Percentiles rank a stretch among this genome's conserved stretches.
phyloP scores from a whole-genome alignment of 2,113 vertebrate genomes.

The Zosterops pallidus region DNA sequence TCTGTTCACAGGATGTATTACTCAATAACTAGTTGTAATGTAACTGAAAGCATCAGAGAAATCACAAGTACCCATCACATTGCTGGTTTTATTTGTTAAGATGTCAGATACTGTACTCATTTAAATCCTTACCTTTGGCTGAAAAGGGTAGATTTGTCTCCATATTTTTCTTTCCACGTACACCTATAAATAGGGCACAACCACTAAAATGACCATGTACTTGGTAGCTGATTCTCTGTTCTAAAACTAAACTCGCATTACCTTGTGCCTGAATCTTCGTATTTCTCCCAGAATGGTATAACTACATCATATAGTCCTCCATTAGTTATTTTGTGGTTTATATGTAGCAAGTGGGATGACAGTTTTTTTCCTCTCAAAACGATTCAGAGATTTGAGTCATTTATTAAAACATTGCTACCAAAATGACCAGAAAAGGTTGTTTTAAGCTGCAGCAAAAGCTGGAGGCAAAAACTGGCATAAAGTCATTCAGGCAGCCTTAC shows the following conservation, averaged over 20 bases:
- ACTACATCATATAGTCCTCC: neutral
- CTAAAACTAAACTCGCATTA: neutral
- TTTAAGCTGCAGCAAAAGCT: neutral
- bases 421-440: neutral
- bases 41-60: neutral
- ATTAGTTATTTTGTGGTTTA: neutral
- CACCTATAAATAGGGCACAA: neutral
- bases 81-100: neutral
- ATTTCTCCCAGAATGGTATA: neutral
- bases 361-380: neutral
- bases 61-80: neutral
- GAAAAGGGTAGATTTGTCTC: neutral
- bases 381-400: neutral
- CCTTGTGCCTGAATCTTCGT: neutral
- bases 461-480: neutral
- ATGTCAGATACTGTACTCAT: neutral
- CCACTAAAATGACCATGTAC: neutral
- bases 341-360: neutral
- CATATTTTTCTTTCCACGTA: neutral
- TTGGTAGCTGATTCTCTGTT: neutral
- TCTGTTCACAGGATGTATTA: neutral
- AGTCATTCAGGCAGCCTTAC: neutral
- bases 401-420: neutral
- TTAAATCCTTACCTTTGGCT: neutral
- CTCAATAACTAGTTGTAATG: neutral